Conservation (phyloP, 2,888 invertebrate genomes). For the Bembecia ichneumoniformis region DNA sequence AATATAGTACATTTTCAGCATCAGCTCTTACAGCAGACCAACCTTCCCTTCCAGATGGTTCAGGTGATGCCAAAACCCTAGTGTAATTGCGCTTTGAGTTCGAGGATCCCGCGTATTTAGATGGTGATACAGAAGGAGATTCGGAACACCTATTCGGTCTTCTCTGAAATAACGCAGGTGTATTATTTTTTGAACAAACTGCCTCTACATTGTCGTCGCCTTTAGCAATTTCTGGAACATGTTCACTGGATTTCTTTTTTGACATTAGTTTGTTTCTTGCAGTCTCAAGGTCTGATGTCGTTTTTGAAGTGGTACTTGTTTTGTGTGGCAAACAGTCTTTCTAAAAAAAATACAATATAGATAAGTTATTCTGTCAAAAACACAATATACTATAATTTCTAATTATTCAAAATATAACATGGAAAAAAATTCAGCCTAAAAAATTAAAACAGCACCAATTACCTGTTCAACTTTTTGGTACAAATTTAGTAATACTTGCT, state of each 20-base stretch:
- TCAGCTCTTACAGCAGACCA: conserved; percentile 10
- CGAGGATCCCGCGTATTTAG: conserved; percentile 11
- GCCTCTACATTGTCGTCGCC: conserved; percentile 11
- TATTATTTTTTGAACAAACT: conserved; percentile 46
- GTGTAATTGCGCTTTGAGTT: conserved; percentile 39
- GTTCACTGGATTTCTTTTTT: conserved; percentile 25
- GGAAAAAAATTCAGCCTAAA: conserved; percentile 1
- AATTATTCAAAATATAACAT: not conserved
- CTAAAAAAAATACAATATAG: not conserved
- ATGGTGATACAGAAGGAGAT: conserved; percentile 17
- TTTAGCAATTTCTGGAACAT: conserved; percentile 50
- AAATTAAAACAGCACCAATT: conserved; percentile 8
- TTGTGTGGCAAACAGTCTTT: not conserved
- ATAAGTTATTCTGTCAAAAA: not conserved
- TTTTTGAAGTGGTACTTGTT: conserved; percentile 12
- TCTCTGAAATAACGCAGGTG: conserved; percentile 57
- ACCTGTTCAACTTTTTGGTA: conserved; percentile 78
- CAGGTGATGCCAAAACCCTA: conserved; percentile 54
- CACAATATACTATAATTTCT: not conserved
- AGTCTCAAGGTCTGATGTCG: conserved; percentile 31
- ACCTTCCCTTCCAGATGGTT: conserved; percentile 28
- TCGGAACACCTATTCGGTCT: conserved; percentile 36
- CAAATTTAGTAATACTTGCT: conserved; percentile 77
- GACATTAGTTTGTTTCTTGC: conserved; percentile 46
- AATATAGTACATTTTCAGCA: conserved; percentile 33